Conservation (phyloP, 2,888 invertebrate species). For the Cryptus armator region DNA sequence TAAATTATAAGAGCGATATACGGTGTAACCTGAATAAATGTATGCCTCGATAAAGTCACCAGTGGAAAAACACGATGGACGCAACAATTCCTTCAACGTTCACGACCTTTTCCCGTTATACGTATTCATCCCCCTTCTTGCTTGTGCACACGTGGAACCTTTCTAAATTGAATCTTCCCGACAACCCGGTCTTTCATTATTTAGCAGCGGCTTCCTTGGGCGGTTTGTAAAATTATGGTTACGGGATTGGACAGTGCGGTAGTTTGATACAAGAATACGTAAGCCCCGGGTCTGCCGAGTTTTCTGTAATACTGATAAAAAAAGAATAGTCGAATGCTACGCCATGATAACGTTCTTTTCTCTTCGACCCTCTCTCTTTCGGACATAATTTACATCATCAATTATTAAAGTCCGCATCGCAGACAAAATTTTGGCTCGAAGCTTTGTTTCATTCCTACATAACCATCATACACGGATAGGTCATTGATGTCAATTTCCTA, state of each 20-base stretch:
- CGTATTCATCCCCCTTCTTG: conserved; percentile 48
- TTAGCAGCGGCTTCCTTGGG: conserved; percentile 79
- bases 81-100: conserved; percentile 18
- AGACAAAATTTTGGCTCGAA: neutral
- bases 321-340: conserved; percentile 22
- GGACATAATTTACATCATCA: conserved; percentile 27
- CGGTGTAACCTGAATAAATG: neutral
- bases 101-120: conserved; percentile 37
- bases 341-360: conserved; percentile 68
- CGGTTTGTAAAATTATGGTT: conserved; percentile 83
- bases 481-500: conserved; percentile 53
- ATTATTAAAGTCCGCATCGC: conserved; percentile 10
- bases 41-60: conserved; percentile 22
- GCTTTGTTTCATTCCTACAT: neutral
- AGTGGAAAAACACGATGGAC: conserved; percentile 29
- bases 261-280: conserved; percentile 58
- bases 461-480: conserved; percentile 22
- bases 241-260: conserved; percentile 77
- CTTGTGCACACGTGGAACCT: conserved; percentile 40
- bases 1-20: neutral
- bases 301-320: conserved; percentile 48
- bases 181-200: conserved; percentile 81
- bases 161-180: conserved; percentile 81
- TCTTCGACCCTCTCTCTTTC: conserved; percentile 64
- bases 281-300: conserved; percentile 40